These are phyloP conservation scores for Pelusios castaneus DNA, from an alignment of 2,113 vertebrate species.

Conservation along the genomic window DNA sequence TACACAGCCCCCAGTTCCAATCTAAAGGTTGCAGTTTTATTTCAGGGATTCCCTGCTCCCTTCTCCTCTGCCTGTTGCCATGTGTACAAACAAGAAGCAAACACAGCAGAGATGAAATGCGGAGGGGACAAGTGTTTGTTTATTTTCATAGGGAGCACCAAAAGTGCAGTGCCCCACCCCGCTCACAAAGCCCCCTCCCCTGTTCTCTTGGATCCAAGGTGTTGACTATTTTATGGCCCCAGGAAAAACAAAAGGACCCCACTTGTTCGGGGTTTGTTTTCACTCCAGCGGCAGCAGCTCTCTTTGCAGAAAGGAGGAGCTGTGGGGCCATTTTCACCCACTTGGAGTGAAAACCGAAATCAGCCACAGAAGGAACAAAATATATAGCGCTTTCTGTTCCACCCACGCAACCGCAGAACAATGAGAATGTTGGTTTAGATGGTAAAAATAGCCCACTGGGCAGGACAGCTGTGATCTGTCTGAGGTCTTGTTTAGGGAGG, in stretches of 20 bases:
- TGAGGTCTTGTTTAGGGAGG: neutral
- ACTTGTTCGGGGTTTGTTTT: neutral
- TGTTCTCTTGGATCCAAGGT: neutral
- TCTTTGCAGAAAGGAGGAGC: neutral
- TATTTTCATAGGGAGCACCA: neutral
- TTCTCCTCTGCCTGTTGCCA: neutral
- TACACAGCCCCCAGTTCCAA: neutral
- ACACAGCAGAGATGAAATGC: neutral
- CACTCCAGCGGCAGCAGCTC: neutral
- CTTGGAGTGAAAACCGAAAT: neutral
- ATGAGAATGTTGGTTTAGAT: neutral
- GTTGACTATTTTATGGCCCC: neutral
- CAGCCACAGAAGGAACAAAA: neutral
- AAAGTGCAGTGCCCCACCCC: neutral
- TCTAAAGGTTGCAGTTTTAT: neutral
- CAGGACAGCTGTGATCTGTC: neutral
- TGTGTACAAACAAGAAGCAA: neutral
- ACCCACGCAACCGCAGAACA: neutral
- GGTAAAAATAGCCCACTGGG: neutral
- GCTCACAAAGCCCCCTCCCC: neutral
- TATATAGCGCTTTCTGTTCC: neutral
- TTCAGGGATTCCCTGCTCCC: neutral
- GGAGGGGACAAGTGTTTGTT: neutral
- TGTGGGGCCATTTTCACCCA: neutral
- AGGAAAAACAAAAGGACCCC: neutral